Evolutionary conservation across 2,797 vertebrate genomes (phyloP), one percentile per base, ranked within the genome.

Genomic region (Pangasius macronema): DNA sequence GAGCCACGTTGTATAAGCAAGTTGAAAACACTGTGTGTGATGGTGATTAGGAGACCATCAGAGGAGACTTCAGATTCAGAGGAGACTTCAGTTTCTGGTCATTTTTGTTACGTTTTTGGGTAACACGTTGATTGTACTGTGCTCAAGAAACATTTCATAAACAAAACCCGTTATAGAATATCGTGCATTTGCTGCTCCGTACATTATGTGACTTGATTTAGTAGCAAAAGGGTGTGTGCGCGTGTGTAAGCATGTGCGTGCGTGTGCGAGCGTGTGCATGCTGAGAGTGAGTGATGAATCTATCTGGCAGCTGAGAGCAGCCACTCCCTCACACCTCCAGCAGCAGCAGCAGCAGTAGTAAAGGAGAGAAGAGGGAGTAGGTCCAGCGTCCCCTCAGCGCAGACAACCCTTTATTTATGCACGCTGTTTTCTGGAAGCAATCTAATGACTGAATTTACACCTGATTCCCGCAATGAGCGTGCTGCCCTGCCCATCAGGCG

Each of bases 381-480:
- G 82, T 77, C 77, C 85, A 55, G 77, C 61, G 83, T 90, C 90
- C 88, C 87, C 86, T 89, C 85, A 59, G 46, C 75, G 75, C 84
- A 87, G 88, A 85, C 92, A 90, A 2, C 84, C 67, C 85, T 92
- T 93, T 94, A 93, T 95, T 93, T 93, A 93, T 94, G 90, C 87
- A 85, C 91, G 89, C 91, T 90, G 82, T 88, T 94, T 88, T 93
- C 91, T 91, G 88, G 90, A 93, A 93, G 90, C 83, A 90, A 86
- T 93, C 90, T 91, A 93, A 93, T 92, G 90, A 92, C 90, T 93
- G 89, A 92, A 92, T 94, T 93, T 93, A 93, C 90, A 92, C 91
- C 89, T 89, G 90, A 92, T 93, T 94, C 92, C 91, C 89, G 81
- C 88, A 90, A 90, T 84, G 75, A 91, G 86, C 67, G 57, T 24